phyloP scores from a whole-genome alignment of 2,113 vertebrate species.

The Oryzias woworae region DNA sequence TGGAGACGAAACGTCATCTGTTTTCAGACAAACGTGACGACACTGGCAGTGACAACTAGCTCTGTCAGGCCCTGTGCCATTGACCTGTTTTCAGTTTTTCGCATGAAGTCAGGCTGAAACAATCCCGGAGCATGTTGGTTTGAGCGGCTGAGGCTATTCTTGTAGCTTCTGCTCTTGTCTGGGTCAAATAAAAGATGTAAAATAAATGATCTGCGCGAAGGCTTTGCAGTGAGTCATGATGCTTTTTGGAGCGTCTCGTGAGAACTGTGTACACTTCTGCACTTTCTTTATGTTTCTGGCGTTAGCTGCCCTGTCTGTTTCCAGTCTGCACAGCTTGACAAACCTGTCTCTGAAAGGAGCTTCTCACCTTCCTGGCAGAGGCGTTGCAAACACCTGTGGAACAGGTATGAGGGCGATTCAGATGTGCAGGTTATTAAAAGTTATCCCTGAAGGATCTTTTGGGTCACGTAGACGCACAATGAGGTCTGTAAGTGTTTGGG shows the following conservation, averaged over 20 bases:
- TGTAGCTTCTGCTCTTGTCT: background rate
- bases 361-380: conserved; percentile 9
- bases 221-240: conserved; percentile 13
- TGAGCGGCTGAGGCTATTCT: conserved; percentile 8
- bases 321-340: background rate
- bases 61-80: no score
- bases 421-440: background rate
- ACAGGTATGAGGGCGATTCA: conserved; percentile 12
- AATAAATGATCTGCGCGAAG: conserved; percentile 2
- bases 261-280: conserved; percentile 5
- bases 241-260: conserved; percentile 5
- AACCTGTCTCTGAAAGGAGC: conserved; percentile 18
- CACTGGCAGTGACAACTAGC: background rate
- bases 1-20: background rate
- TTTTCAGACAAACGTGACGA: background rate
- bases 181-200: background rate
- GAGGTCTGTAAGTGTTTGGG: no score
- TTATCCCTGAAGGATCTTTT: background rate
- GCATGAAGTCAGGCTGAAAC: background rate
- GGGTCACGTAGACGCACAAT: background rate
- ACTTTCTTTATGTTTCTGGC: background rate
- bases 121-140: background rate
- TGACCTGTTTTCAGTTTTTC: background rate
- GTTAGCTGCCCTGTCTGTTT: conserved; percentile 1
- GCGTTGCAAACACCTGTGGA: conserved; percentile 3